Conservation (phyloP, 2,797 vertebrate species). For the Trachurus trachurus region DNA sequence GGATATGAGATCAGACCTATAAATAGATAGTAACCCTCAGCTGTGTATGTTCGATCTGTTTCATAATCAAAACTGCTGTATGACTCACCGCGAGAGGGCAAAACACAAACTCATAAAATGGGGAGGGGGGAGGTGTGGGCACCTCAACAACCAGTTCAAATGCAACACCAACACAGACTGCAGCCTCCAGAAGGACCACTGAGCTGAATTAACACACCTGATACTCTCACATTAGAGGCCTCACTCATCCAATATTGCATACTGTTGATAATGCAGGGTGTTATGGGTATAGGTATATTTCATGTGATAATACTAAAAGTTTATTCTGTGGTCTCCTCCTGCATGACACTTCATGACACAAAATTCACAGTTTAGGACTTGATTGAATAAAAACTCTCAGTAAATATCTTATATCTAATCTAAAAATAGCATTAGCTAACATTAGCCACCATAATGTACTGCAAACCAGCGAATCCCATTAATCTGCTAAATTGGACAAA, state of each 20-base stretch:
- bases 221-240: neutral
- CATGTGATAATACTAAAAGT: neutral
- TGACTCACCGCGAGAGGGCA: conserved; percentile 65
- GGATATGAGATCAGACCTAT: conserved; percentile 78
- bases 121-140: conserved; percentile 14
- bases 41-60: conserved; percentile 73
- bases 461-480: neutral
- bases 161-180: neutral
- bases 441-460: neutral
- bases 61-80: conserved; percentile 73
- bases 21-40: conserved; percentile 72
- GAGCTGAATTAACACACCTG: neutral
- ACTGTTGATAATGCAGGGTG: neutral
- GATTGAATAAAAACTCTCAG: neutral
- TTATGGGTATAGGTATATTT: no score
- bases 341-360: conserved; percentile 10
- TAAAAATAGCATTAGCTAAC: neutral
- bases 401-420: neutral
- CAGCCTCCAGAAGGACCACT: neutral
- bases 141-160: conserved; percentile 1
- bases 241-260: neutral
- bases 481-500: neutral
- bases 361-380: neutral
- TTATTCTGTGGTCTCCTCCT: neutral
- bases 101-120: conserved; percentile 40